phyloP scores from a whole-genome alignment of 2,888 invertebrate genomes.

The Hyalella azteca region DNA sequence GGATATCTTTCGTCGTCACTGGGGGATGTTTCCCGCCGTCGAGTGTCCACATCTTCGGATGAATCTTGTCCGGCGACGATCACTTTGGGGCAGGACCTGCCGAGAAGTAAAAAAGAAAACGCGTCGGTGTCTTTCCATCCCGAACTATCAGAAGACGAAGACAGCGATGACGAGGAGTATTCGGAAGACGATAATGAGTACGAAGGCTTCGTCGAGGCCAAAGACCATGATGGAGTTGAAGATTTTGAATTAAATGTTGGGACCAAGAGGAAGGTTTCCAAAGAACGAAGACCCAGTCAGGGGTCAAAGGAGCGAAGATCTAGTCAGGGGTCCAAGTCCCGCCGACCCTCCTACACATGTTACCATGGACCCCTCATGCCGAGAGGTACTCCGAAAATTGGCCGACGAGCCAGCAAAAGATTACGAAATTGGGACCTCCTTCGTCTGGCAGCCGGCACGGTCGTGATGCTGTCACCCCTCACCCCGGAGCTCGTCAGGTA shows the following conservation, averaged over 20 bases:
- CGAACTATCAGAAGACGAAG: background rate
- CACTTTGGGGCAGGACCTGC: slow-evolving; percentile 19
- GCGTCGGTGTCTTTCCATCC: slow-evolving; percentile 30
- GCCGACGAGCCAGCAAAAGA: slow-evolving; percentile 45
- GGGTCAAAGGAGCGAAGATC: slow-evolving; percentile 33
- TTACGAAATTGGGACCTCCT: slow-evolving; percentile 47
- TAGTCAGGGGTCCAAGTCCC: slow-evolving; percentile 42
- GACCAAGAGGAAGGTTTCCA: background rate
- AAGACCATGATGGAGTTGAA: background rate
- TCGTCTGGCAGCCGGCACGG: slow-evolving; percentile 55
- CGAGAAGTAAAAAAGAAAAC: slow-evolving; percentile 11
- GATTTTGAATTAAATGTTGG: background rate
- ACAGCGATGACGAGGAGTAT: background rate
- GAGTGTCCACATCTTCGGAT: background rate
- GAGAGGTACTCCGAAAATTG: slow-evolving; percentile 46
- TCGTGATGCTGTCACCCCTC: slow-evolving; percentile 53
- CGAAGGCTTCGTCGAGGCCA: background rate
- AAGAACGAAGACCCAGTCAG: slow-evolving; percentile 34
- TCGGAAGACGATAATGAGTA: slow-evolving; percentile 35
- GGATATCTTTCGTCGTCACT: slow-evolving; percentile 18
- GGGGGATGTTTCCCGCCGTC: background rate
- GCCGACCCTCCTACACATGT: slow-evolving; percentile 57
- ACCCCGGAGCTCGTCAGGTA: slow-evolving; percentile 58
- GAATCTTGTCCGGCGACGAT: slow-evolving; percentile 2
- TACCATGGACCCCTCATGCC: slow-evolving; percentile 50